Conservation (phyloP, 2,888 invertebrate species). For the Macaria notata region DNA sequence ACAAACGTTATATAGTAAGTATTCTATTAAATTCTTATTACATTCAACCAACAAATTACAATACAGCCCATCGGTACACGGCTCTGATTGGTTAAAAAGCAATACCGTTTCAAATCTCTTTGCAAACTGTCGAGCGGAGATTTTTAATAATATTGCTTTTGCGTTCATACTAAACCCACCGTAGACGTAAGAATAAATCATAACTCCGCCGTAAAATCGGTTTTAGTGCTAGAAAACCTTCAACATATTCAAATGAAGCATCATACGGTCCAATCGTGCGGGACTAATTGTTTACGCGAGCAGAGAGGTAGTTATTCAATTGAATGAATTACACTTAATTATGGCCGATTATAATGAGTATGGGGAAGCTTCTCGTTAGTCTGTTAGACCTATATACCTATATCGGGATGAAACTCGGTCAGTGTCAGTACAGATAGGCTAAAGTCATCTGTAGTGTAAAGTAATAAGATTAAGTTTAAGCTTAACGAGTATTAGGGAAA, state of each 20-base stretch:
- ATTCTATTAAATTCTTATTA: no score
- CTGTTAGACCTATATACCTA: neutral
- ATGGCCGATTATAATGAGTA: constrained; percentile 21
- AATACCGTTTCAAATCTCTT: no score
- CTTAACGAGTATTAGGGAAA: no score
- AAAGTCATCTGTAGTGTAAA: no score
- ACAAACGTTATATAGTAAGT: no score
- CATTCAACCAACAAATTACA: no score
- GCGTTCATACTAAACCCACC: no score
- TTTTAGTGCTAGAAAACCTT: constrained; percentile 4
- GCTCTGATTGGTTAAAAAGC: no score
- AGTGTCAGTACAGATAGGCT: neutral
- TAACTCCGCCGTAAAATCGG: no score
- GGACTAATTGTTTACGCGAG: constrained; percentile 21
- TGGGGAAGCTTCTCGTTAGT: constrained; percentile 11
- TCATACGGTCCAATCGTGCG: constrained; percentile 10
- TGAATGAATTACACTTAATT: constrained; percentile 32
- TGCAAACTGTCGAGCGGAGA: no score
- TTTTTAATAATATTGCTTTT: neutral
- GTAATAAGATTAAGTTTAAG: no score
- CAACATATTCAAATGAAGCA: constrained; percentile 18
- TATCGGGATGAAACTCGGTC: constrained; percentile 3
- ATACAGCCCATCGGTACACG: no score
- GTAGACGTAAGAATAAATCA: neutral
- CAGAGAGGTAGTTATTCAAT: constrained; percentile 27